Conservation (phyloP, 1,140 invertebrate species). For the Oryctes rhinoceros region DNA sequence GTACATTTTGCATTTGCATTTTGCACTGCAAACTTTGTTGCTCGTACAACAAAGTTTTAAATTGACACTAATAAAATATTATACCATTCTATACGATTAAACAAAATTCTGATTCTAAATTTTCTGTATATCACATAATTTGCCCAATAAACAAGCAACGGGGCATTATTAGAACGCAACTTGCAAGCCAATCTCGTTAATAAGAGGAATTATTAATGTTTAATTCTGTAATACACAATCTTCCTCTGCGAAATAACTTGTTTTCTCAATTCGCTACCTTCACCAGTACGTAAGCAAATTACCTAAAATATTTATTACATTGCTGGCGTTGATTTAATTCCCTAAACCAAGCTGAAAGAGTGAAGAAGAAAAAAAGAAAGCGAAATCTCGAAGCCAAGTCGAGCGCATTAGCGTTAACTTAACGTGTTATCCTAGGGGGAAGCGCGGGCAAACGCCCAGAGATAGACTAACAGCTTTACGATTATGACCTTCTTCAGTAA, state of each 20-base stretch:
- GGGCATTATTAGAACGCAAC: too few species aligned
- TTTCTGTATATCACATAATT: too few species aligned
- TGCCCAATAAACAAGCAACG: too few species aligned
- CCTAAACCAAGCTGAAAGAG: neutral
- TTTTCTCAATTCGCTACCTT: neutral
- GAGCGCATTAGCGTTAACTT: slow-evolving; percentile 17
- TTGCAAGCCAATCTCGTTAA: too few species aligned
- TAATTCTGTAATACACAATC: too few species aligned
- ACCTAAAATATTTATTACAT: slow-evolving; percentile 2
- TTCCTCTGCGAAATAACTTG: neutral
- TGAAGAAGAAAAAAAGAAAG: slow-evolving; percentile 1
- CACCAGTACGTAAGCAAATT: neutral
- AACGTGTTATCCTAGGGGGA: slow-evolving; percentile 17
- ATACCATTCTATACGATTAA: too few species aligned
- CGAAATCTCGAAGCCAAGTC: slow-evolving; percentile 17
- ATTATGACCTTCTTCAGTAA: slow-evolving; percentile 15
- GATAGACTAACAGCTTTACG: slow-evolving; percentile 21
- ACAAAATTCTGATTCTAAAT: too few species aligned
- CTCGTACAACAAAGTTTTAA: too few species aligned
- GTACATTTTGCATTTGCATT: too few species aligned
- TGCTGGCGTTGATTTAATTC: neutral
- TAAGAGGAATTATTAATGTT: too few species aligned
- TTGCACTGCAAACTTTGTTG: too few species aligned
- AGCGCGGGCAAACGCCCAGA: neutral
- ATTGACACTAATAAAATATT: too few species aligned